These are phyloP conservation scores for Podarcis lilfordi DNA, from an alignment of 2,797 vertebrate species.

Conservation along the genomic window DNA sequence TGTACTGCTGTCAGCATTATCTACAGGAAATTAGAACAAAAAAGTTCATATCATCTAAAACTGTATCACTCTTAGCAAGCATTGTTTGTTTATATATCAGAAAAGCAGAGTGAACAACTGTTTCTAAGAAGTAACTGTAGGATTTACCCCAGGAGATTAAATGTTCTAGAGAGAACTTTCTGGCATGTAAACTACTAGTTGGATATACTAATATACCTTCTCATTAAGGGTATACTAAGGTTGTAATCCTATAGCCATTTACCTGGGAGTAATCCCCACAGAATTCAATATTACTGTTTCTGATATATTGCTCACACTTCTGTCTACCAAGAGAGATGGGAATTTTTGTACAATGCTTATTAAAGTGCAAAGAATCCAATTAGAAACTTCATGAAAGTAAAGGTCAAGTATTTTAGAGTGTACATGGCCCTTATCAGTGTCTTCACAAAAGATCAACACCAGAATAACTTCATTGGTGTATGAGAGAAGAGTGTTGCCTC, in stretches of 20 bases:
- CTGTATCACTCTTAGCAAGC: background rate
- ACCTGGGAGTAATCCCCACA: too few species aligned
- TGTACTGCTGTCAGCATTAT: conserved; percentile 96
- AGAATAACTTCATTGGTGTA: background rate
- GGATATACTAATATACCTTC: background rate
- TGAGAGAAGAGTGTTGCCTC: background rate
- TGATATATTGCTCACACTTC: background rate
- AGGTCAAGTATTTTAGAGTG: background rate
- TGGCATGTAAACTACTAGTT: background rate
- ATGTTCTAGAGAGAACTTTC: background rate
- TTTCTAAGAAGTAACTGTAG: background rate
- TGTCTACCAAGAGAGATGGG: background rate
- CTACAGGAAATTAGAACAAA: conserved; percentile 73
- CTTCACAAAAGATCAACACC: background rate
- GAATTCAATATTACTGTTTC: background rate
- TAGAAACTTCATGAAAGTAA: background rate
- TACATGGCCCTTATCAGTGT: background rate
- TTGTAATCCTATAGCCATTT: background rate
- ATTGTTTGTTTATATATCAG: background rate
- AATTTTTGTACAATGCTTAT: background rate
- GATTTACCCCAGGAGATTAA: background rate
- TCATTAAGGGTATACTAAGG: background rate
- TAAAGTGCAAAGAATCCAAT: background rate
- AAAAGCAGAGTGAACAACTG: background rate
- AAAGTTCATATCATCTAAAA: background rate